A percentile compares a stretch with the other conserved stretches of the same genome.
These are phyloP conservation scores for Phylloscopus whistleri DNA, from an alignment of 2,113 vertebrate species.

Conservation along the genomic window DNA sequence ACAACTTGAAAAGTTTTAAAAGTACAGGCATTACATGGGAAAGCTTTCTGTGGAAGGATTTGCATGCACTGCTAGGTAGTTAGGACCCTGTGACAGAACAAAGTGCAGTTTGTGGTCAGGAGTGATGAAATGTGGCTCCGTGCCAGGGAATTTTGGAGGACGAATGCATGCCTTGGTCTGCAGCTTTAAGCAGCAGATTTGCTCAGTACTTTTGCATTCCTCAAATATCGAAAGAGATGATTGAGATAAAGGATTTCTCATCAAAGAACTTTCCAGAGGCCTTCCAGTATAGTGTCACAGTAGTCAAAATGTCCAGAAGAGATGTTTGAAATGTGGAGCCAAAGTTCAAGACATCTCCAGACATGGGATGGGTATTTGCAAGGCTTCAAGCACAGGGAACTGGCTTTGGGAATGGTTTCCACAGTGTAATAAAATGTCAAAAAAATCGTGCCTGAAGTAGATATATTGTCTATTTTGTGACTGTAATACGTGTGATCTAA, in stretches of 20 bases:
- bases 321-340: background rate
- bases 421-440: background rate
- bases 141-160: background rate
- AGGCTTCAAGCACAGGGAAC: background rate
- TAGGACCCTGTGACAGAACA: background rate
- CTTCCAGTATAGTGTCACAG: background rate
- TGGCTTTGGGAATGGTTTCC: background rate
- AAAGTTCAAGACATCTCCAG: background rate
- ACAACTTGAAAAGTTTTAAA: background rate
- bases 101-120: background rate
- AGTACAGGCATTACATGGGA: background rate
- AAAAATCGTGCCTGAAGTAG: background rate
- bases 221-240: background rate
- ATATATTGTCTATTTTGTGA: background rate
- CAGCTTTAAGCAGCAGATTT: background rate
- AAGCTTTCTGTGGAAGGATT: background rate
- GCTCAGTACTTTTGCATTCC: background rate
- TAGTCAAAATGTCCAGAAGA: background rate
- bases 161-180: rapidly evolving
- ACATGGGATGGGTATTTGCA: background rate
- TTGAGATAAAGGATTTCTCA: background rate
- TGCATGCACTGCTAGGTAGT: background rate
- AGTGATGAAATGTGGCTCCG: rapidly evolving
- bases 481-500: background rate
- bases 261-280: background rate